These are phyloP conservation scores for Macroglossus sobrinus DNA, from an alignment of 2,113 vertebrate species.

Conservation along the genomic window DNA sequence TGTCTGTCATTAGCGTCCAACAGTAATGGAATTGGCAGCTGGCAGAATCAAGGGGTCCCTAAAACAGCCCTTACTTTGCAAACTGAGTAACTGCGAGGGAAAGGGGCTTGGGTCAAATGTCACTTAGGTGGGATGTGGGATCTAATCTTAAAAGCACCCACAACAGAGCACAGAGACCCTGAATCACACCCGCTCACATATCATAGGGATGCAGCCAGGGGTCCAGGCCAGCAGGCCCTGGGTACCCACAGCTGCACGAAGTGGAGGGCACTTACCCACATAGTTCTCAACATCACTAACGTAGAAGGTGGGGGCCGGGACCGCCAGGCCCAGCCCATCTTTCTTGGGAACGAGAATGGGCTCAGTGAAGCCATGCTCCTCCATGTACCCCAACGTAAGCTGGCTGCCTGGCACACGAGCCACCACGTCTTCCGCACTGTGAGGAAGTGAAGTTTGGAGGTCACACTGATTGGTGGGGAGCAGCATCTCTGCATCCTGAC, in stretches of 20 bases:
- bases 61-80: background rate
- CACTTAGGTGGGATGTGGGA: background rate
- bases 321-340: constrained; percentile 92
- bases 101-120: background rate
- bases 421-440: constrained; percentile 94
- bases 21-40: background rate
- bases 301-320: constrained; percentile 97
- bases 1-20: background rate
- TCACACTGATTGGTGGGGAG: background rate
- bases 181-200: background rate
- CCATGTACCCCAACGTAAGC: constrained; percentile 91
- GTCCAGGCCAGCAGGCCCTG: background rate
- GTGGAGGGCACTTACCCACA: constrained; percentile 85
- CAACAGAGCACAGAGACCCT: background rate
- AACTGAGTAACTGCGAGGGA: background rate
- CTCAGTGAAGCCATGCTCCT: constrained; percentile 94
- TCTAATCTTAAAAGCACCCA: background rate
- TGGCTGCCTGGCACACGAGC: constrained; percentile 92
- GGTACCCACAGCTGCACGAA: background rate
- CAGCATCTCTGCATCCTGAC: background rate
- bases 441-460: constrained; percentile 25
- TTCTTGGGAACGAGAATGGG: constrained; percentile 97
- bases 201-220: background rate
- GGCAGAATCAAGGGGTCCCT: background rate
- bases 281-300: constrained; percentile 99